Percentiles rank a stretch among this genome's conserved stretches.
These are phyloP conservation scores for Setipinna tenuifilis DNA, from an alignment of 2,797 vertebrate genomes.

Conservation along the genomic window DNA sequence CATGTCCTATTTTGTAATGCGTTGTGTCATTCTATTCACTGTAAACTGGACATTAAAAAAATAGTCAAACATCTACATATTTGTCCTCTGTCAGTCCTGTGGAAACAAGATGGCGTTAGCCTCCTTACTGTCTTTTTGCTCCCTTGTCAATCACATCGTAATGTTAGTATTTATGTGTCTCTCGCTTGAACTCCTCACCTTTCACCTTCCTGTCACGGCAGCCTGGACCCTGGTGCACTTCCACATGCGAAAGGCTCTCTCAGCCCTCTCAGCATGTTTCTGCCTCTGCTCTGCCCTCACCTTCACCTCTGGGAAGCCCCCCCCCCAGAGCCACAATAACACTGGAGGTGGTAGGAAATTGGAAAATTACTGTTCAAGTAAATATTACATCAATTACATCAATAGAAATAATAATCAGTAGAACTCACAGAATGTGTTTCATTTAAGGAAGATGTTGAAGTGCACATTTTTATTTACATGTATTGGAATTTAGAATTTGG, in stretches of 20 bases:
- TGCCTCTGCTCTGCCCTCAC: not conserved
- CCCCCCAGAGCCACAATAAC: no score
- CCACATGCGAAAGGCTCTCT: not conserved
- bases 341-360: no score
- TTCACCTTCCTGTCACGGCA: slow-evolving; percentile 42
- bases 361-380: no score
- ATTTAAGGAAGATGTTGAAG: no score
- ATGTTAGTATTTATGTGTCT: slow-evolving; percentile 80
- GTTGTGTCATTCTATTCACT: not conserved
- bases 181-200: slow-evolving; percentile 73
- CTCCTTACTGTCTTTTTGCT: slow-evolving; percentile 68
- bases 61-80: not conserved
- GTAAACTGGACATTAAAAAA: slow-evolving; percentile 8
- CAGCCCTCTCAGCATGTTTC: not conserved
- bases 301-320: not conserved
- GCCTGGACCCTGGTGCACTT: not conserved
- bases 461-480: no score
- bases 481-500: no score
- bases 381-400: no score
- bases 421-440: no score
- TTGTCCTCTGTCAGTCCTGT: slow-evolving; percentile 45
- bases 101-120: slow-evolving; percentile 62
- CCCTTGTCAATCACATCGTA: slow-evolving; percentile 73
- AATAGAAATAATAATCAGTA: no score
- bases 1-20: not conserved